These are phyloP conservation scores for Pelvicachromis taeniatus DNA, from an alignment of 2,113 vertebrate genomes.

Conservation along the genomic window DNA sequence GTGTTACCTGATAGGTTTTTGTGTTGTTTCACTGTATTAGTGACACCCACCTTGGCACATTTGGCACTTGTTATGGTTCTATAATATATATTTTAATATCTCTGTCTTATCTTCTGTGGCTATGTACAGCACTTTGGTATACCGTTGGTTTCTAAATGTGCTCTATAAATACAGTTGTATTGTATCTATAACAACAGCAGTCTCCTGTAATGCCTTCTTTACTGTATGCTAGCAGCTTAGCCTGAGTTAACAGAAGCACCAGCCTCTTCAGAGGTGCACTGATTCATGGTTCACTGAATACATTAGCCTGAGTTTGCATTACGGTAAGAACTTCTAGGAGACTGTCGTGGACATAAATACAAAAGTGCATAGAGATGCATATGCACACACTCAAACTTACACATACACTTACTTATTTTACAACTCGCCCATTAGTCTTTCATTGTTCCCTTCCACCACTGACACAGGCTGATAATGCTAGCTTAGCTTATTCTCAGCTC, in stretches of 20 bases:
- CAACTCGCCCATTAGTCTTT: conserved; percentile 59
- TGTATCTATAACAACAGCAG: background rate
- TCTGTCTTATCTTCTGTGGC: too few species aligned
- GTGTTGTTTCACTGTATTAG: too few species aligned
- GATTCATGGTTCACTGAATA: conserved; percentile 31
- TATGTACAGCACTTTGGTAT: too few species aligned
- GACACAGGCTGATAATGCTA: conserved; percentile 52
- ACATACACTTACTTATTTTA: conserved; percentile 21
- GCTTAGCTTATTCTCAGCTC: conserved; percentile 47
- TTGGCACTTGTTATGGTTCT: too few species aligned
- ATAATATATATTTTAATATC: too few species aligned
- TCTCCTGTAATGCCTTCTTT: conserved; percentile 10
- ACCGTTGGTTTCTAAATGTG: too few species aligned
- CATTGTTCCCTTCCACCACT: conserved; percentile 55
- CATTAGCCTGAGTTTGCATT: conserved; percentile 44
- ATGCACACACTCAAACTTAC: background rate
- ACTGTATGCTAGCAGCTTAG: conserved; percentile 6
- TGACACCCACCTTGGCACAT: too few species aligned
- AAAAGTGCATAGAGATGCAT: background rate
- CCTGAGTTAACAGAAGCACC: conserved; percentile 18
- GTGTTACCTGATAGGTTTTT: too few species aligned
- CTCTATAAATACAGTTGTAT: too few species aligned
- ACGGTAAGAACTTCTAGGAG: conserved; percentile 8
- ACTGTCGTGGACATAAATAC: conserved; percentile 5
- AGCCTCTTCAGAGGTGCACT: background rate